Percentiles rank a stretch among this genome's conserved stretches.
Conservation (phyloP, 2,797 vertebrate genomes). For the Graptemys geographica region DNA sequence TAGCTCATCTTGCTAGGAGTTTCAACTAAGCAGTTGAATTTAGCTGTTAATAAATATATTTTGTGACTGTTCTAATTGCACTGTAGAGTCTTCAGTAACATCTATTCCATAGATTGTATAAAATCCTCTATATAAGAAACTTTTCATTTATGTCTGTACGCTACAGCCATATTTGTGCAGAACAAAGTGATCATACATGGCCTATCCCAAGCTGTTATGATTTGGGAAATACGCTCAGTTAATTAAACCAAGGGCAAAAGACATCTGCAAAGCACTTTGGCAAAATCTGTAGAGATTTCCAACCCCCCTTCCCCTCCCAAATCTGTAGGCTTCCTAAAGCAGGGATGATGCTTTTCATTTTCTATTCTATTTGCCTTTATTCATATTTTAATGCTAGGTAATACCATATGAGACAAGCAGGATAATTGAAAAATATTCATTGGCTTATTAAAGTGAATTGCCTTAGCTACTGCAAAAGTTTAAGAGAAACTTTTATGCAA, state of each 20-base stretch:
- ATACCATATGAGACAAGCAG: background rate
- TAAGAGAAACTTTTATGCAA: background rate
- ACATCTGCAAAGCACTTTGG: background rate
- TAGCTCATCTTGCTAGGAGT: background rate
- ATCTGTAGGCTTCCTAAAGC: background rate
- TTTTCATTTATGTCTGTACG: background rate
- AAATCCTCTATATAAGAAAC: background rate
- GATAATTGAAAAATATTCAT: background rate
- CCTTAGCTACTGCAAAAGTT: background rate
- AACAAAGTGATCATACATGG: fast-evolving
- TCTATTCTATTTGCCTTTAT: background rate
- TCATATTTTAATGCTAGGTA: background rate
- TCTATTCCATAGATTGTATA: background rate
- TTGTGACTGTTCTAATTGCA: background rate
- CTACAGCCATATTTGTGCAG: fast-evolving
- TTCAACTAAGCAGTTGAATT: background rate
- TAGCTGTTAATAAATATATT: background rate
- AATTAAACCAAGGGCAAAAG: background rate
- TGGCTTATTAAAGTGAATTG: background rate
- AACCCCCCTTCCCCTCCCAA: too few species aligned
- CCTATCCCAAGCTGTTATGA: background rate
- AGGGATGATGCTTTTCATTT: background rate
- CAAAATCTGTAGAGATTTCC: background rate
- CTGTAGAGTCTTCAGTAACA: background rate
- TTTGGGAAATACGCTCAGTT: background rate